Evolutionary conservation across 2,113 vertebrate genomes (phyloP).

Genomic region (Chlamydotis undulata): DNA sequence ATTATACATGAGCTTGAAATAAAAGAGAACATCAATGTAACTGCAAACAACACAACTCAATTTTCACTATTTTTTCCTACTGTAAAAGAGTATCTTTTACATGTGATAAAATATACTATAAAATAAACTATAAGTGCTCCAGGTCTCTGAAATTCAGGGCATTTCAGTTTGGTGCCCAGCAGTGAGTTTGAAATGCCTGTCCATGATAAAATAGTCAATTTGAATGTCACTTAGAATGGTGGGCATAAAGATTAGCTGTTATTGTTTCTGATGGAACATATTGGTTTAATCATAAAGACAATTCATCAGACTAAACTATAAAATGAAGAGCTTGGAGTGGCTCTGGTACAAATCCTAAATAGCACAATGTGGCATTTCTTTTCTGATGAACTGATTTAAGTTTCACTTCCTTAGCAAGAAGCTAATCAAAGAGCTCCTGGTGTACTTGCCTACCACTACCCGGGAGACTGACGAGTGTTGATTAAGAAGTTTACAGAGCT

Average conservation of each 20-base stretch:
- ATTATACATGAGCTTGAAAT: neutral
- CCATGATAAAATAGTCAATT: neutral
- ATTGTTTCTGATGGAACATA: neutral
- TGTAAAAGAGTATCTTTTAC: neutral
- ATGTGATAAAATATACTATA: no score
- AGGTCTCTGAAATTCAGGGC: neutral
- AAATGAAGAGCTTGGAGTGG: neutral
- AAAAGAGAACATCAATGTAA: neutral
- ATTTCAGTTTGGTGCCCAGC: neutral
- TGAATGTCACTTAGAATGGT: neutral
- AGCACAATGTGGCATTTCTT: neutral
- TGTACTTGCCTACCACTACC: neutral
- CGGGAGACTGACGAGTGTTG: neutral
- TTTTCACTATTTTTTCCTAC: neutral
- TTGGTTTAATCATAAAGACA: neutral
- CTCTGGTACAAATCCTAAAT: neutral
- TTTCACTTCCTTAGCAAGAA: neutral
- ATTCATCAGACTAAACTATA: neutral
- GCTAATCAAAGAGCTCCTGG: neutral
- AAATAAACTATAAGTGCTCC: neutral
- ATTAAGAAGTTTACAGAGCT: neutral
- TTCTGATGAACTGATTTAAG: neutral
- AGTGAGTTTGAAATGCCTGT: neutral
- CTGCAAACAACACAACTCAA: neutral
- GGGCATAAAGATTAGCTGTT: neutral